Percentiles rank a stretch among this genome's conserved stretches.
These are phyloP conservation scores for Drosophila simulans DNA, from an alignment of 1,140 invertebrate genomes.

Conservation along the genomic window DNA sequence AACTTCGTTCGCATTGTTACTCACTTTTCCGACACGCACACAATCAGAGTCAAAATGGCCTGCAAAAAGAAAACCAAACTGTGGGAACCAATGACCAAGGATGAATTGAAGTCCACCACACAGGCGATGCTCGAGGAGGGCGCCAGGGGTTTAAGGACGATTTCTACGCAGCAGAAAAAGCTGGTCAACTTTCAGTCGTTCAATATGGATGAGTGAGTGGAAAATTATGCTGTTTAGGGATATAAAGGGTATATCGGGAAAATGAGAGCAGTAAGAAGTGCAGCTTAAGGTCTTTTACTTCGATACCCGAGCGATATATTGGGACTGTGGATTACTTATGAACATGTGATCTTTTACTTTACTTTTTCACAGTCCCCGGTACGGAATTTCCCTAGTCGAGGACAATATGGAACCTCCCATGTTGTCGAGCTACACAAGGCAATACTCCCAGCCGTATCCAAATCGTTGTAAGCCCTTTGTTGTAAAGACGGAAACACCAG, in stretches of 20 bases:
- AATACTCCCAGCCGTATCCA: constrained; percentile 49
- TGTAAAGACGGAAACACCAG: constrained; percentile 36
- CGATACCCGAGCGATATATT: neutral
- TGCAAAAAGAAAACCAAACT: constrained; percentile 47
- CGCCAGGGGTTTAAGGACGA: constrained; percentile 19
- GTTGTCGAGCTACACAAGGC: constrained; percentile 50
- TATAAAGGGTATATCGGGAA: neutral
- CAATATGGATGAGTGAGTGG: constrained; percentile 66
- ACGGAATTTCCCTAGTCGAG: constrained; percentile 29
- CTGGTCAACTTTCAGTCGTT: constrained; percentile 68
- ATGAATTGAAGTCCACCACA: constrained; percentile 62
- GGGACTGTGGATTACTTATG: too few relatives aligned
- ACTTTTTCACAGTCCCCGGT: constrained; percentile 42
- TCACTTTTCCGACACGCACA: neutral
- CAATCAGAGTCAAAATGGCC: constrained; percentile 31
- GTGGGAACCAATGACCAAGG: constrained; percentile 41
- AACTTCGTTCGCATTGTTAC: constrained; percentile 7
- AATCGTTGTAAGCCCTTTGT: constrained; percentile 32
- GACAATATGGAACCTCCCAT: constrained; percentile 46
- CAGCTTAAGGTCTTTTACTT: neutral
- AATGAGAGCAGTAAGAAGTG: neutral
- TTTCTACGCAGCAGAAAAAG: constrained; percentile 43
- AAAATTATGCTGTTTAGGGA: neutral
- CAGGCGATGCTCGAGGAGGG: constrained; percentile 65
- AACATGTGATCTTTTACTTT: neutral